Evolutionary conservation across 2,113 vertebrate species (phyloP).

Genomic region (Genyomyrus donnyi): DNA sequence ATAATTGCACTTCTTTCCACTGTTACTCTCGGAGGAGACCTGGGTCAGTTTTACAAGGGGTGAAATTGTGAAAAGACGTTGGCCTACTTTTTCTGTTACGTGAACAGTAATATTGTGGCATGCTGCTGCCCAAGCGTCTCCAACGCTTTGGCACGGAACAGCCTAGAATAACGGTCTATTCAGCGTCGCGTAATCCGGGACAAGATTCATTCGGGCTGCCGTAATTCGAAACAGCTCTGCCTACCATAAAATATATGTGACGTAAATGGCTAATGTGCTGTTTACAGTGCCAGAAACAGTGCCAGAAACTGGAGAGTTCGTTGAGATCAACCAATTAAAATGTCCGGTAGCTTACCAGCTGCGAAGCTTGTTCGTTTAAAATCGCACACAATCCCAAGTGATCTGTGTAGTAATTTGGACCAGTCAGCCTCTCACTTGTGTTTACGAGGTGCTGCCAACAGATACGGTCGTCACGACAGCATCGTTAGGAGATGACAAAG

Average conservation of each 20-base stretch:
- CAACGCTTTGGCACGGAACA: neutral
- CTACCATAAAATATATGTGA: slow-evolving; percentile 26
- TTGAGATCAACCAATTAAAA: slow-evolving; percentile 31
- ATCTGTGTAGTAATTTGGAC: slow-evolving; percentile 29
- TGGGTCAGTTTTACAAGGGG: neutral
- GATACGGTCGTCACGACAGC: slow-evolving; percentile 35
- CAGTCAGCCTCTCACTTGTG: neutral
- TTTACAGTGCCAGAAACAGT: slow-evolving; percentile 27
- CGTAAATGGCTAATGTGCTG: slow-evolving; percentile 27
- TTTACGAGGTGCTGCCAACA: slow-evolving; percentile 24
- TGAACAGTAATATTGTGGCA: slow-evolving; percentile 15
- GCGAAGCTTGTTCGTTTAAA: slow-evolving; percentile 32
- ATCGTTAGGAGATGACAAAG: slow-evolving; percentile 51
- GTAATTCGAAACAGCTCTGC: slow-evolving; percentile 27
- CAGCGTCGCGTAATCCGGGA: neutral
- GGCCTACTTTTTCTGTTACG: slow-evolving; percentile 21
- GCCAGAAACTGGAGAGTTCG: slow-evolving; percentile 25
- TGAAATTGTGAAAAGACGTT: neutral
- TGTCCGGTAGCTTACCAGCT: slow-evolving; percentile 18
- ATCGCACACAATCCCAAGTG: slow-evolving; percentile 21
- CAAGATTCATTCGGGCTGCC: slow-evolving; percentile 23
- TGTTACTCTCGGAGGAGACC: neutral
- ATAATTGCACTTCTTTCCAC: neutral
- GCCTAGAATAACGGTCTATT: slow-evolving; percentile 4
- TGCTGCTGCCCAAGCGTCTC: neutral